Evolutionary conservation across 2,888 invertebrate genomes (phyloP).

Genomic region (Drosophila mimica): DNA sequence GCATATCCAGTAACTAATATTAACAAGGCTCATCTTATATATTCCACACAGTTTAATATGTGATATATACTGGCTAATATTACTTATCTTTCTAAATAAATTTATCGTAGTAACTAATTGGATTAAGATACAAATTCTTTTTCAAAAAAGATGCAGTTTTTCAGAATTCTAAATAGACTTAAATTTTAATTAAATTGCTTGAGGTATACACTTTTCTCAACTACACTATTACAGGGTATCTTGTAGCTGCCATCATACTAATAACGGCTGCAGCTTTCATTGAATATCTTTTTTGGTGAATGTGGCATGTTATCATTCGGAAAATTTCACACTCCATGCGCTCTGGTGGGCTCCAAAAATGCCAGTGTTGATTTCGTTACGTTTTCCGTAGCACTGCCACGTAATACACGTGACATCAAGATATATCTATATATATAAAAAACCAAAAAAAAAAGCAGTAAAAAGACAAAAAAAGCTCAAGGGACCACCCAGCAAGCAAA

Average conservation of each 20-base stretch:
- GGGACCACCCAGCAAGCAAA: constrained; percentile 59
- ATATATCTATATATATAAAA: not conserved
- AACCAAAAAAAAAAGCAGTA: not conserved
- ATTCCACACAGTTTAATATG: no score
- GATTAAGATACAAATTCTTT: not conserved
- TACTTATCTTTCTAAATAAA: rapidly evolving
- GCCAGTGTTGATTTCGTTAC: constrained; percentile 13
- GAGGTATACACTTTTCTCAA: not conserved
- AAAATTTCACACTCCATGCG: constrained; percentile 52
- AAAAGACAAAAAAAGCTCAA: not conserved
- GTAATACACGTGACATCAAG: constrained; percentile 25
- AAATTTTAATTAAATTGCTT: not conserved
- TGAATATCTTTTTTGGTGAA: not conserved
- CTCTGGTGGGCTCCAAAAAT: constrained; percentile 29
- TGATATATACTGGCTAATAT: not conserved
- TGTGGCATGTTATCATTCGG: constrained; percentile 29
- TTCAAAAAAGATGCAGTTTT: not conserved
- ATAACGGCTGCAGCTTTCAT: not conserved
- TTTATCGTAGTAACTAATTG: no score
- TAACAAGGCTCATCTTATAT: not conserved
- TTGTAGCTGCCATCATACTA: not conserved
- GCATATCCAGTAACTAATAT: constrained; percentile 6
- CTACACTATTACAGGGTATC: not conserved
- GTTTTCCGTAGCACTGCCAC: constrained; percentile 12
- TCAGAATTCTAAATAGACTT: not conserved